Evolutionary conservation across 2,888 invertebrate genomes (phyloP).

Genomic region (Ganaspis brasiliensis): DNA sequence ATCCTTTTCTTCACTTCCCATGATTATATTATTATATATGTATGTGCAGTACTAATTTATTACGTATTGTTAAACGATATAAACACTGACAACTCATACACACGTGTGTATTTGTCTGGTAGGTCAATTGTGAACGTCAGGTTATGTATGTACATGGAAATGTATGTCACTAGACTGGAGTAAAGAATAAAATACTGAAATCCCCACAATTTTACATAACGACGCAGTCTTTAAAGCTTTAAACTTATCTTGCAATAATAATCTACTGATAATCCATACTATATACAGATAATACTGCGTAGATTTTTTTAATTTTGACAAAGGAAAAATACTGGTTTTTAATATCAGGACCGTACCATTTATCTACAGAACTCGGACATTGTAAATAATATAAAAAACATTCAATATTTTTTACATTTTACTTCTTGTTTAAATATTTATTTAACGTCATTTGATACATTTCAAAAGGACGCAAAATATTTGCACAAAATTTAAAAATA

Average conservation of each 20-base stretch:
- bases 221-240: too few relatives aligned
- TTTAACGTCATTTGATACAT: too few relatives aligned
- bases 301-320: conserved; percentile 4
- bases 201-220: background rate
- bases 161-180: background rate
- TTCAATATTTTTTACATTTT: too few relatives aligned
- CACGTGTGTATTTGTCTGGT: conserved; percentile 9
- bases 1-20: conserved; percentile 6
- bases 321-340: conserved; percentile 5
- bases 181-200: background rate
- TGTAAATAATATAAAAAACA: too few relatives aligned
- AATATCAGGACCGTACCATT: background rate
- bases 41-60: background rate
- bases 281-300: background rate
- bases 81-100: conserved; percentile 2
- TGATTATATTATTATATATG: conserved; percentile 5
- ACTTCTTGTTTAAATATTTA: too few relatives aligned
- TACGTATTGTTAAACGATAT: background rate
- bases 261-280: too few relatives aligned
- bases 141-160: background rate
- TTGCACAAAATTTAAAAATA: too few relatives aligned
- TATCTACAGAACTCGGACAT: background rate
- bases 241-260: background rate
- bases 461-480: too few relatives aligned
- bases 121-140: background rate